These are phyloP conservation scores for Chrysomela aeneicollis DNA, from an alignment of 2,888 invertebrate genomes.

Conservation along the genomic window DNA sequence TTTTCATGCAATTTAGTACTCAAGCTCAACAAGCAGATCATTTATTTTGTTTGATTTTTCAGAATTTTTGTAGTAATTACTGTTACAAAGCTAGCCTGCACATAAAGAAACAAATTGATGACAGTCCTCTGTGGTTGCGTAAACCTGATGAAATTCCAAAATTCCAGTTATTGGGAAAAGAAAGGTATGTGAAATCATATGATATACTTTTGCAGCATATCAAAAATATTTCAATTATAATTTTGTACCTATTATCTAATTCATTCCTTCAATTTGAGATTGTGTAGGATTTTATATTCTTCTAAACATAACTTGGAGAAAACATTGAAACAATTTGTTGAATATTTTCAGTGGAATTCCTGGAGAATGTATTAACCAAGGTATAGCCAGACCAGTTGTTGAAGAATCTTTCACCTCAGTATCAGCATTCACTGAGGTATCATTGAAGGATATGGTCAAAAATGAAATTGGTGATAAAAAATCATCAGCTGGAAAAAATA, in stretches of 20 bases:
- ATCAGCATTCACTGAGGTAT: constrained; percentile 64
- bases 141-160: constrained; percentile 71
- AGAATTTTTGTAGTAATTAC: constrained; percentile 83
- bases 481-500: constrained; percentile 32
- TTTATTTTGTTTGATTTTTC: constrained; percentile 45
- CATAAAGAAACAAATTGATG: constrained; percentile 80
- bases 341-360: constrained; percentile 58
- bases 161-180: constrained; percentile 67
- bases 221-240: no score
- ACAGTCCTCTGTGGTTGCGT: constrained; percentile 84
- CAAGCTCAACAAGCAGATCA: no score
- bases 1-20: no score
- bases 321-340: no score
- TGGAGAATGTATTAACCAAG: constrained; percentile 68
- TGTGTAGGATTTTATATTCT: no score
- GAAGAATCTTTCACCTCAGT: constrained; percentile 62
- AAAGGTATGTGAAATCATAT: constrained; percentile 45
- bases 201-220: not conserved
- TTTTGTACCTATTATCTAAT: no score
- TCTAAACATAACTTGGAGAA: no score
- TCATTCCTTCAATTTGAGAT: no score
- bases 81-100: constrained; percentile 85
- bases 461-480: constrained; percentile 42
- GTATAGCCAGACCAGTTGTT: constrained; percentile 49
- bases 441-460: constrained; percentile 61